These are phyloP conservation scores for Mycalesis mineus DNA, from an alignment of 2,888 invertebrate species.

Conservation along the genomic window DNA sequence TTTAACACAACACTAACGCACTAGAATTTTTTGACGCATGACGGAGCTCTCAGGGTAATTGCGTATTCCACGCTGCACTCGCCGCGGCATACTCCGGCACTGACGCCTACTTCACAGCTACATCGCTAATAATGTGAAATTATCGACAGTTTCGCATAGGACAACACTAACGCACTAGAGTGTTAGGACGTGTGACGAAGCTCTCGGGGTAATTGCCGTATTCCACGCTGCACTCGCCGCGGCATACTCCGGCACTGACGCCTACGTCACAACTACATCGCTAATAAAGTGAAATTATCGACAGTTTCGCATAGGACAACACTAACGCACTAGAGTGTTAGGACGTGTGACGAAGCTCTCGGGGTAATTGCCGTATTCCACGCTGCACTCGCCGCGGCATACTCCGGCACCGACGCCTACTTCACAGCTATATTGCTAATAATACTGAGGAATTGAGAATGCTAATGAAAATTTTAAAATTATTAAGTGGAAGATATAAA, in stretches of 20 bases:
- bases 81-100: constrained; percentile 40
- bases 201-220: constrained; percentile 70
- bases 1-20: constrained; percentile 38
- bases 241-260: constrained; percentile 37
- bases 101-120: constrained; percentile 28
- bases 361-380: constrained; percentile 71
- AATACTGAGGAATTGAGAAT: too few relatives aligned
- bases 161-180: constrained; percentile 43
- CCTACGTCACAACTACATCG: constrained; percentile 29
- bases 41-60: constrained; percentile 67
- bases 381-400: constrained; percentile 43
- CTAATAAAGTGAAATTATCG: neutral
- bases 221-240: constrained; percentile 53
- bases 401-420: constrained; percentile 36
- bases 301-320: too few relatives aligned
- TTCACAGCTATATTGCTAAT: constrained; percentile 24
- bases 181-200: constrained; percentile 61
- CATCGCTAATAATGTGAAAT: constrained; percentile 3
- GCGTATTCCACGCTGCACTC: constrained; percentile 58
- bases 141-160: too few relatives aligned
- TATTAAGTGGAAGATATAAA: too few relatives aligned
- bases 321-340: constrained; percentile 47
- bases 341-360: constrained; percentile 63
- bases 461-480: too few relatives aligned
- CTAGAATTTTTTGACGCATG: constrained; percentile 58